Evolutionary conservation across 2,888 invertebrate genomes (phyloP), one percentile per base, ranked within the genome.

Genomic region (Troglohyphantes excavatus): DNA sequence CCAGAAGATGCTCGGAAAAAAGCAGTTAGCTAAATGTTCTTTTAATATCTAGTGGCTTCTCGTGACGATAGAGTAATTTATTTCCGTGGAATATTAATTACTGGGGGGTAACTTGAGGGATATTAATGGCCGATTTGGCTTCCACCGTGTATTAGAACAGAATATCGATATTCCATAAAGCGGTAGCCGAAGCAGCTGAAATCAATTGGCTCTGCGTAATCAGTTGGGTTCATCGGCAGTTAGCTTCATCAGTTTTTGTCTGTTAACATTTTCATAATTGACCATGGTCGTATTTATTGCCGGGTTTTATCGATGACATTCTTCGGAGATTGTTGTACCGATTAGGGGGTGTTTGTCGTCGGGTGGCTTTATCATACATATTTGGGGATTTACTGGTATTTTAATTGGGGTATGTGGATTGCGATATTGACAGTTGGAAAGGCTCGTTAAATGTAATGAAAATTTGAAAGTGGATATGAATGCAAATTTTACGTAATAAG

Each of bases 21-120:
- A 46, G 19, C 53, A 39, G 43, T 65, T 72, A 59, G 27, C 82
- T 19, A 88, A 89, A 83, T 76, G 82, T 89, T 68, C 76, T 76
- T 83, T 83, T 89, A 73, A 89, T 89, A 83, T 82, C 76, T 76
- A 59, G 68, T 46, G 88, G 68, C 67, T 75, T 27, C 13, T 23
- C 43, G 75, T 43, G 88, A 59, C 68, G 82, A 82, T 76, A 76
- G 81, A 81, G 82, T 75, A 83, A 89, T 89, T 89, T 89, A 76
- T 89, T 89, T 19, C 27, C 33, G 43, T 75, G 76, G 88, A 89
- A 82, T 89, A 89, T 89, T 89, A 89, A 89, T 89, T 89, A 89
- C 75, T 27, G 29, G 13, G 46, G 76, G 39, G 33, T n/a, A 43
- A 68, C 61, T 68, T 73, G 76, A 89, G 75, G 39, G 61, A 76